Evolutionary conservation across 2,797 vertebrate genomes (phyloP).

Genomic region (Silurus lanzhouensis): DNA sequence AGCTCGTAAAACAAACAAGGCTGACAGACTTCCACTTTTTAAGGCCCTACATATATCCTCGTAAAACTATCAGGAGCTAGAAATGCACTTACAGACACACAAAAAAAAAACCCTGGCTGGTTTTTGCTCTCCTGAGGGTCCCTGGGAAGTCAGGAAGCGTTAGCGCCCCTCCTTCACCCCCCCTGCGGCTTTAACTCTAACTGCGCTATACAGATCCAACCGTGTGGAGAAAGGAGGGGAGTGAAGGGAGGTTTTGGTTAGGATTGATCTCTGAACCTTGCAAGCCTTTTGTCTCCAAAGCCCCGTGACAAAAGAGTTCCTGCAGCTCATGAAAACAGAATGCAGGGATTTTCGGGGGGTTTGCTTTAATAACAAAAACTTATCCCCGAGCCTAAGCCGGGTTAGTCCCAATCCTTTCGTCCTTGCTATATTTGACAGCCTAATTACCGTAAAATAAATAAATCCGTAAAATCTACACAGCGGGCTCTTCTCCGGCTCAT

Average conservation of each 20-base stretch:
- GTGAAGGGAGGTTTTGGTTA: constrained; percentile 9
- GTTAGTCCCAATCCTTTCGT: constrained; percentile 14
- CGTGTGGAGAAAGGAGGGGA: constrained; percentile 14
- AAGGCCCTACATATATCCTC: constrained; percentile 25
- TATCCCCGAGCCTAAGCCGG: constrained; percentile 22
- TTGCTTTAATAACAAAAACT: constrained; percentile 38
- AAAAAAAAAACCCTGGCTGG: neutral
- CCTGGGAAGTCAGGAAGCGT: constrained; percentile 56
- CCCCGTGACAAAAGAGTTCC: constrained; percentile 56
- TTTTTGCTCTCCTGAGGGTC: constrained; percentile 44
- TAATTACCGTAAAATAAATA: constrained; percentile 29
- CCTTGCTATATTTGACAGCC: constrained; percentile 33
- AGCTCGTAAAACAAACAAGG: constrained; percentile 34
- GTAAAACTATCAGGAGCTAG: constrained; percentile 51
- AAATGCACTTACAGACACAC: constrained; percentile 19
- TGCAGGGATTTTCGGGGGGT: constrained; percentile 39
- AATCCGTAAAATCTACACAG: neutral
- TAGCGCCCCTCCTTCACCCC: constrained; percentile 49
- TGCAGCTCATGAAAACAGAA: constrained; percentile 58
- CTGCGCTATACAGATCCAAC: constrained; percentile 28
- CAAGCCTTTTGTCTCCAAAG: constrained; percentile 56
- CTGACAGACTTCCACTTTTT: constrained; percentile 31
- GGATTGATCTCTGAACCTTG: constrained; percentile 55
- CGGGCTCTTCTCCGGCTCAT: neutral
- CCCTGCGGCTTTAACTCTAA: constrained; percentile 48